Percentiles rank a stretch among this genome's conserved stretches.
Evolutionary conservation across 2,888 invertebrate species (phyloP).

Genomic region (Operophtera brumata): DNA sequence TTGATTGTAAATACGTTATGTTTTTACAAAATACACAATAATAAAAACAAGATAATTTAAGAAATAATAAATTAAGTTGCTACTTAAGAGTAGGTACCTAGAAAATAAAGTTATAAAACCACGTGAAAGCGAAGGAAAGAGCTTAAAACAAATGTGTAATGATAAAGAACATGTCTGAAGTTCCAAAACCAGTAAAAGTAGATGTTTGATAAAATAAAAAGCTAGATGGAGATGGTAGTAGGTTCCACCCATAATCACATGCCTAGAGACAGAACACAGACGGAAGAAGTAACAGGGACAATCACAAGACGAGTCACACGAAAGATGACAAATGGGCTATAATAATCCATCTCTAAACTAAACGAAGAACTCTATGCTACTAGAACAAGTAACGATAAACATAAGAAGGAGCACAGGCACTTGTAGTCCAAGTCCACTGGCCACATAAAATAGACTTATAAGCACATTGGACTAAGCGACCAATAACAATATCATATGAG

Average conservation of each 20-base stretch:
- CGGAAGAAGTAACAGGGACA: conserved; percentile 42
- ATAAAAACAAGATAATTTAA: conserved; percentile 8
- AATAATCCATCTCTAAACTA: conserved; percentile 54
- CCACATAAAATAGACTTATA: not conserved
- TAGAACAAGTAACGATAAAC: conserved; percentile 53
- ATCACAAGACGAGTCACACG: conserved; percentile 53
- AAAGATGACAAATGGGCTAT: conserved; percentile 54
- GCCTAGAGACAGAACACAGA: conserved; percentile 52
- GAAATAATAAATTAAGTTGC: conserved; percentile 16
- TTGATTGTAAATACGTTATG: not conserved
- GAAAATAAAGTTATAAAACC: conserved; percentile 24
- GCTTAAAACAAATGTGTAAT: conserved; percentile 35
- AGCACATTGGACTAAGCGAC: too few relatives aligned
- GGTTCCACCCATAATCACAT: conserved; percentile 57
- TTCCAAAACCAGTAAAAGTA: conserved; percentile 23
- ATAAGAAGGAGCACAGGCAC: not conserved
- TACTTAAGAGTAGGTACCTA: conserved; percentile 32
- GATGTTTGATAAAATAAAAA: conserved; percentile 33
- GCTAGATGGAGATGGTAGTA: conserved; percentile 42
- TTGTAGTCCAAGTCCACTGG: not conserved
- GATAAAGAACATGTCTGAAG: conserved; percentile 12
- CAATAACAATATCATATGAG: too few relatives aligned
- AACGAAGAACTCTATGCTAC: conserved; percentile 55
- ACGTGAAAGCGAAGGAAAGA: conserved; percentile 41
- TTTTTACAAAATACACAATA: conserved; percentile 4